Percentiles rank a stretch among this genome's conserved stretches.
Evolutionary conservation across 2,113 vertebrate genomes (phyloP).

Genomic region (Bothrops jararaca): DNA sequence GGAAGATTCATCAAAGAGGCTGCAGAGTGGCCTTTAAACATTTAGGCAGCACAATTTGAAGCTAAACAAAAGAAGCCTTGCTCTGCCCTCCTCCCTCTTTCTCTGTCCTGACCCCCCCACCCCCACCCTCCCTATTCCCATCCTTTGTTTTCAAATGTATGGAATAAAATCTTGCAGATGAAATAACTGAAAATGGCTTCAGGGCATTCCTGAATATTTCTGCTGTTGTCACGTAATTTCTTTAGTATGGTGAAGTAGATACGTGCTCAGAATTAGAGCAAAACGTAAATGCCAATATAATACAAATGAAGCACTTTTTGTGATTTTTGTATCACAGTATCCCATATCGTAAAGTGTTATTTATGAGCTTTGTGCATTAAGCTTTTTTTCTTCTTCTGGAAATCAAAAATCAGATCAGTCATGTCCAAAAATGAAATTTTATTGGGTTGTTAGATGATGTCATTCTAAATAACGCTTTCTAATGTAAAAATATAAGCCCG

Average conservation of each 20-base stretch:
- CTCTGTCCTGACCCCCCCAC: neutral
- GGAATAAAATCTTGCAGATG: conserved; percentile 50
- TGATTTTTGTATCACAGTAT: conserved; percentile 31
- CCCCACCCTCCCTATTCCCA: neutral
- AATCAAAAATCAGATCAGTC: conserved; percentile 13
- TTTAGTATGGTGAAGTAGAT: neutral
- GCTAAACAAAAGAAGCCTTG: conserved; percentile 62
- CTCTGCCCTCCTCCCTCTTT: conserved; percentile 24
- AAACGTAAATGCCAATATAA: neutral
- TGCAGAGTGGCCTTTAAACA: conserved; percentile 51
- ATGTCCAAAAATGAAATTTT: conserved; percentile 7
- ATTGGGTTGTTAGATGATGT: neutral
- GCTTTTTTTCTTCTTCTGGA: conserved; percentile 22
- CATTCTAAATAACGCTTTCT: conserved; percentile 12
- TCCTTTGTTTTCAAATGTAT: conserved; percentile 63
- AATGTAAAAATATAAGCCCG: conserved; percentile 7
- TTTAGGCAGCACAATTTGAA: conserved; percentile 51
- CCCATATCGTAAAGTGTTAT: conserved; percentile 33
- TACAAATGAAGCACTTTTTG: conserved; percentile 1
- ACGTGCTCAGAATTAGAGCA: neutral
- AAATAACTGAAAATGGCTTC: conserved; percentile 64
- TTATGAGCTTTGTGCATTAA: conserved; percentile 32
- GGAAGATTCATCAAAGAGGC: conserved; percentile 61
- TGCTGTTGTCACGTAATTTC: conserved; percentile 16
- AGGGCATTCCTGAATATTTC: conserved; percentile 50